A percentile compares a stretch with the other conserved stretches of the same genome.
These are phyloP conservation scores for Erebia palarica DNA, from an alignment of 2,888 invertebrate species.

Conservation along the genomic window DNA sequence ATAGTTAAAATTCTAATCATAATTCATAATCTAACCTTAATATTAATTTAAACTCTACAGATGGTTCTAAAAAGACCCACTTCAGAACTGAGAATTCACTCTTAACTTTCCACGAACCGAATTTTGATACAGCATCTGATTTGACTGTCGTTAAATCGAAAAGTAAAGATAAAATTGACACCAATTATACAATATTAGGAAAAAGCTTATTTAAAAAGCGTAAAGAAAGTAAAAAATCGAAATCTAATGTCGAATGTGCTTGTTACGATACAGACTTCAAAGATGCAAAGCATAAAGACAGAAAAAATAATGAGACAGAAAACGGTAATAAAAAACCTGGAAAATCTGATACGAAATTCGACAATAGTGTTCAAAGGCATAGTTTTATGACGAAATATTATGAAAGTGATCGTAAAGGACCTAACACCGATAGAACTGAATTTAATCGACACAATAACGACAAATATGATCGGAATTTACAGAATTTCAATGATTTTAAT, in stretches of 20 bases:
- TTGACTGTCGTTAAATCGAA: neutral
- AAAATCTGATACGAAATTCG: neutral
- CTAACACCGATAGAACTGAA: neutral
- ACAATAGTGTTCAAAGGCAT: neutral
- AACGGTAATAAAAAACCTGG: neutral
- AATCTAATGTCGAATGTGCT: slow-evolving; percentile 13
- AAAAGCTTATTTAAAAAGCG: neutral
- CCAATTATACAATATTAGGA: neutral
- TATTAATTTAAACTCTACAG: slow-evolving; percentile 4
- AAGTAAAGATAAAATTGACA: neutral
- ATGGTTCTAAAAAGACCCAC: slow-evolving; percentile 34
- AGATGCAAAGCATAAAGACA: neutral
- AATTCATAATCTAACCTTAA: neutral
- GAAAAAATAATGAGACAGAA: neutral
- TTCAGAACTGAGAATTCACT: slow-evolving; percentile 38
- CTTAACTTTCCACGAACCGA: slow-evolving; percentile 33
- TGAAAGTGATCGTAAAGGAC: neutral
- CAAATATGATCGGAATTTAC: neutral
- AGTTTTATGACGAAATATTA: slow-evolving; percentile 9
- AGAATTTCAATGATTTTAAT: neutral
- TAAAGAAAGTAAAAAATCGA: neutral
- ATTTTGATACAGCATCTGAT: neutral
- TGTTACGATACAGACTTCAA: neutral
- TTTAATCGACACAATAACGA: neutral
- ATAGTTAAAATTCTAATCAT: neutral